Evolutionary conservation across 2,113 vertebrate species (phyloP).

Genomic region (Dissostichus mawsoni): DNA sequence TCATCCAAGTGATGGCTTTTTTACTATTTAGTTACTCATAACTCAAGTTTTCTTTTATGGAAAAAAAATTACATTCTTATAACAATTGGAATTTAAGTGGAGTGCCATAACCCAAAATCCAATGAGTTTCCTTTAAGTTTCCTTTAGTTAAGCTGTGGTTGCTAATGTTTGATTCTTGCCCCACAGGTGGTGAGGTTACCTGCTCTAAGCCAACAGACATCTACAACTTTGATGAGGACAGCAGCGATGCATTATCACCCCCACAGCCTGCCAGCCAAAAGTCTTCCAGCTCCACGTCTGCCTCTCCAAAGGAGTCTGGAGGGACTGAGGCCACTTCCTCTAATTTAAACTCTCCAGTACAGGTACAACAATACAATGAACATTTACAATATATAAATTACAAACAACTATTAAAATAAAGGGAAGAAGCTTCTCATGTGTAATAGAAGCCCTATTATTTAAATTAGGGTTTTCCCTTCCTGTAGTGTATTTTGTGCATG

Average conservation of each 20-base stretch:
- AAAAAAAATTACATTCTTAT: too few relatives aligned
- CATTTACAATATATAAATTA: not conserved
- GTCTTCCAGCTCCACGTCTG: slow-evolving; percentile 86
- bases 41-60: not conserved
- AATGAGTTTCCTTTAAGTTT: not conserved
- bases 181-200: slow-evolving; percentile 85
- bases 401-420: too few relatives aligned
- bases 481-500: too few relatives aligned
- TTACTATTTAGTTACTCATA: not conserved
- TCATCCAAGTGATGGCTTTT: not conserved
- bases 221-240: slow-evolving; percentile 95
- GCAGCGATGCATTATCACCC: slow-evolving; percentile 91
- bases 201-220: slow-evolving; percentile 82
- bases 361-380: slow-evolving; percentile 48
- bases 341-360: slow-evolving; percentile 31
- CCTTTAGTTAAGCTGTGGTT: not conserved
- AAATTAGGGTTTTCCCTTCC: too few relatives aligned
- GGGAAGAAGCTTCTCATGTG: too few relatives aligned
- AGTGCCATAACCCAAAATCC: too few relatives aligned
- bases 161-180: slow-evolving; percentile 15
- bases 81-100: too few relatives aligned
- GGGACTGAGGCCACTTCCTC: slow-evolving; percentile 81
- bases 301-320: slow-evolving; percentile 88
- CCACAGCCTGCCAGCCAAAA: slow-evolving; percentile 91
- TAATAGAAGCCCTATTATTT: too few relatives aligned